phyloP scores from a whole-genome alignment of 1,140 invertebrate genomes.

The Bombus difficillimus region DNA sequence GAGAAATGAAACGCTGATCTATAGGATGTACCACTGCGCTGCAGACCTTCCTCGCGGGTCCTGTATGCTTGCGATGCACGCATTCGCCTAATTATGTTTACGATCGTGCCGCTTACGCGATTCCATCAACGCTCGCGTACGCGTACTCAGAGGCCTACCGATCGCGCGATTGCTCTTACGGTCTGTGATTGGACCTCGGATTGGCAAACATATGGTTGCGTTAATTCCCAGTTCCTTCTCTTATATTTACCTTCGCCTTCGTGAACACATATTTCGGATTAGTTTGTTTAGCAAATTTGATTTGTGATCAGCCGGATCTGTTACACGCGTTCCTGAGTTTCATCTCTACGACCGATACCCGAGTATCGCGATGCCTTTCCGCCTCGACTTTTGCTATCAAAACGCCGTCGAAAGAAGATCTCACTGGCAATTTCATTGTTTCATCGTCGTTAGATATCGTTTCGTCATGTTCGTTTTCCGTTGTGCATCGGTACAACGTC shows the following conservation, averaged over 20 bases:
- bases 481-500: conserved; percentile 41
- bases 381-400: background rate
- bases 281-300: conserved; percentile 9
- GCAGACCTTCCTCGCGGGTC: background rate
- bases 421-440: background rate
- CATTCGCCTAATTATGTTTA: conserved; percentile 58
- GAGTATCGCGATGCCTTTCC: background rate
- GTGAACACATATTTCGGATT: conserved; percentile 22
- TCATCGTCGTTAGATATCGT: background rate
- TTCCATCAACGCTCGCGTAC: conserved; percentile 12
- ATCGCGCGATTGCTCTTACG: conserved; percentile 32
- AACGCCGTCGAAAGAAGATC: background rate
- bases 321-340: background rate
- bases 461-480: background rate
- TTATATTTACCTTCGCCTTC: conserved; percentile 4
- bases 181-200: conserved; percentile 26
- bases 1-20: conserved; percentile 43
- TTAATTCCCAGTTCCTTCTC: conserved; percentile 13
- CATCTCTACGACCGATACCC: background rate
- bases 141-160: background rate
- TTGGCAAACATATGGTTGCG: conserved; percentile 28
- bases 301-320: background rate
- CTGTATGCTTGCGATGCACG: conserved; percentile 31
- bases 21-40: background rate
- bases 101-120: conserved; percentile 7